phyloP scores from a whole-genome alignment of 2,797 vertebrate genomes.

The Sternotherus odoratus region DNA sequence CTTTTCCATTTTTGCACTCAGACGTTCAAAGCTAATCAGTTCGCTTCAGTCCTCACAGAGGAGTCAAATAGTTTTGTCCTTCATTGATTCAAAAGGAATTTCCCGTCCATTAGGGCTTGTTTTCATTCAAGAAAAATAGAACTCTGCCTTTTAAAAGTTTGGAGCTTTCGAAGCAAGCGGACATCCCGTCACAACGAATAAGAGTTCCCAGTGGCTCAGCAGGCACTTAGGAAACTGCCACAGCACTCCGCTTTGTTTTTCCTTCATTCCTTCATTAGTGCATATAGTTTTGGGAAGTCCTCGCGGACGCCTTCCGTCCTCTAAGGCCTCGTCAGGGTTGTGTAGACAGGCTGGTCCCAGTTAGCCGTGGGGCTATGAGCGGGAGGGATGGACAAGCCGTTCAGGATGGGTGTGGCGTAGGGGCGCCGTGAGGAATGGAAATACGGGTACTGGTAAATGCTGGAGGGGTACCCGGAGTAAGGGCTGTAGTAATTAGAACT shows the following conservation, averaged over 20 bases:
- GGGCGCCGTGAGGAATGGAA: conserved; percentile 94
- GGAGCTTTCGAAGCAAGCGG: conserved; percentile 52
- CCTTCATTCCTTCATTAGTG: conserved; percentile 81
- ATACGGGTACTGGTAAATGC: conserved; percentile 96
- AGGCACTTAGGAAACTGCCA: conserved; percentile 87
- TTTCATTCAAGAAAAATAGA: conserved; percentile 61
- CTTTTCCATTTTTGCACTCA: conserved; percentile 30
- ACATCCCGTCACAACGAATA: not conserved
- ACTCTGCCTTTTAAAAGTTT: conserved; percentile 36
- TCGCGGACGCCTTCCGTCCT: not conserved
- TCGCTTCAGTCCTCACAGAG: conserved; percentile 84
- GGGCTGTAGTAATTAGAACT: conserved; percentile 94
- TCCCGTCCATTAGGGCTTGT: not conserved
- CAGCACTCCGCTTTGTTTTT: conserved; percentile 28
- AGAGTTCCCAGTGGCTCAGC: conserved; percentile 81
- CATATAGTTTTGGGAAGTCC: conserved; percentile 73
- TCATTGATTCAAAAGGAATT: conserved; percentile 70
- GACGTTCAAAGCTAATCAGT: not conserved
- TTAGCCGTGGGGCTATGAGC: conserved; percentile 91
- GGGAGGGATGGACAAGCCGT: conserved; percentile 91
- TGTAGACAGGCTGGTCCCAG: conserved; percentile 99
- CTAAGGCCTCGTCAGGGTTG: conserved; percentile 92
- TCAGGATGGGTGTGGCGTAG: conserved; percentile 92
- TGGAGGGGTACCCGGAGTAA: conserved; percentile 92
- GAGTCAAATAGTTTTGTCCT: conserved; percentile 78